Conservation (phyloP, 1,140 invertebrate genomes). For the Lasioglossum baleicum region DNA sequence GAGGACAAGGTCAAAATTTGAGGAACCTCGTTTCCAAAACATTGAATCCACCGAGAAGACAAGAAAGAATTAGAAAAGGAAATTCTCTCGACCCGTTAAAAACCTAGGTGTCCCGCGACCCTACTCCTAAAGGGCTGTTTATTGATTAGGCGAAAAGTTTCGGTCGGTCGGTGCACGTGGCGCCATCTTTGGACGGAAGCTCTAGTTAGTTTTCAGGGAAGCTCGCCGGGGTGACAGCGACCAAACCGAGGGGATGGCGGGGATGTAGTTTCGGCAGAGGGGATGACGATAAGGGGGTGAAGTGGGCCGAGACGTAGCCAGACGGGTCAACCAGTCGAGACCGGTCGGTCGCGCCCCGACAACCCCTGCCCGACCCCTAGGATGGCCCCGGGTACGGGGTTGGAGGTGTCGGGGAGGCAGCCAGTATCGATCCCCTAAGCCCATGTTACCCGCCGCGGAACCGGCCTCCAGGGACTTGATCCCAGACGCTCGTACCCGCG, state of each 20-base stretch:
- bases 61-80: too few species aligned
- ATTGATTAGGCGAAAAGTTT: conserved; percentile 63
- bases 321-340: conserved; percentile 68
- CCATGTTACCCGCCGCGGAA: conserved; percentile 71
- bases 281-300: conserved; percentile 59
- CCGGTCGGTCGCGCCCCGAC: conserved; percentile 66
- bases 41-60: too few species aligned
- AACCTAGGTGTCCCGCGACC: neutral
- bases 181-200: conserved; percentile 73
- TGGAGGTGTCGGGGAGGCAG: conserved; percentile 28
- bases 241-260: conserved; percentile 37
- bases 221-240: conserved; percentile 1
- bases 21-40: too few species aligned
- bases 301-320: conserved; percentile 67
- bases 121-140: conserved; percentile 33
- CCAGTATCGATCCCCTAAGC: conserved; percentile 73
- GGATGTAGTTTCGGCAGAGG: conserved; percentile 19
- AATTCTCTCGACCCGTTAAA: neutral
- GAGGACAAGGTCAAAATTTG: too few species aligned
- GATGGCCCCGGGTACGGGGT: conserved; percentile 52
- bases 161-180: conserved; percentile 58
- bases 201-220: conserved; percentile 62
- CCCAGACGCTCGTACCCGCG: conserved; percentile 4
- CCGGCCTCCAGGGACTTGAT: conserved; percentile 44
- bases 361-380: conserved; percentile 67